Evolutionary conservation across 2,888 invertebrate species (phyloP), one percentile per base, ranked within the genome.

Genomic region (Microplitis deprimator): DNA sequence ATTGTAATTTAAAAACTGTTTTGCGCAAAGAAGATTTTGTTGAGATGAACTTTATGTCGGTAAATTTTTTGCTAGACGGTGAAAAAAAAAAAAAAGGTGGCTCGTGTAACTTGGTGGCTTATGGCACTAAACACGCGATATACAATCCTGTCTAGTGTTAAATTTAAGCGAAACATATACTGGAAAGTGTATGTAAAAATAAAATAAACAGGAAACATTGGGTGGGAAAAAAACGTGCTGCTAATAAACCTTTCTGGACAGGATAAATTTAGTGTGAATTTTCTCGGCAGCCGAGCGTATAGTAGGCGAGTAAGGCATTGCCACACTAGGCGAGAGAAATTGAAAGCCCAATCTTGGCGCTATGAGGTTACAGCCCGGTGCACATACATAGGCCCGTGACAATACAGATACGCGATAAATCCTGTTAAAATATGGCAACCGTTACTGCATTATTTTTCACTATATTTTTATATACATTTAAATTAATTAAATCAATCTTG

Each of bases 201-300:
- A 50, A 50, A 50, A 10, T 50, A 50, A 50, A 50, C 8, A 13
- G 13, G 13, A 5, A 13, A 50, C 2, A 29, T 29, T 29, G 29
- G 50, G 13, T 50, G 50, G 50, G 50, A 13, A 50, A 50, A 50
- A 50, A 50, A 50, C 50, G 10, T 8, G 50, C 10, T 13, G 50
- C 50, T 62, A 62, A 62, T 62, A 62, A 62, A 62, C 62, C 62
- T 62, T 62, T 62, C 62, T 62, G 62, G 62, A 62, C 62, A 62
- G 62, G 62, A 17, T 62, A 62, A 62, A 62, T 62, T 62, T 62
- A 62, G 17, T 62, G 62, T 62, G 62, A 62, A 62, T 62, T 62
- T 62, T 16, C 62, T 62, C 62, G 16, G 17, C 62, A 17, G 62
- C 20, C n/a, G 20, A 20, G 62, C 17, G 62, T 17, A 17, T 17